Evolutionary conservation across 2,797 vertebrate species (phyloP).

Genomic region (Poecilia picta): DNA sequence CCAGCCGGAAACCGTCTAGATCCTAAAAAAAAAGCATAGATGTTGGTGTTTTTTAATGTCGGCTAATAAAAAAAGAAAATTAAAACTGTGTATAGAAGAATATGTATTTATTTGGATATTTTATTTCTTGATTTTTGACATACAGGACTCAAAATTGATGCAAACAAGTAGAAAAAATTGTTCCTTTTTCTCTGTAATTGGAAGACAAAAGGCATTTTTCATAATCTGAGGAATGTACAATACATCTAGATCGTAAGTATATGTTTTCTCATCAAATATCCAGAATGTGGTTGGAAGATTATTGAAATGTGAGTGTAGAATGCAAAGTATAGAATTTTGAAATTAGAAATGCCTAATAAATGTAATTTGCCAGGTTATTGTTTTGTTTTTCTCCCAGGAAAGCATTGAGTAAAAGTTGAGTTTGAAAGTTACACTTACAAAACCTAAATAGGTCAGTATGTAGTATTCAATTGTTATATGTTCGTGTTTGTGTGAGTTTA

Average conservation of each 20-base stretch:
- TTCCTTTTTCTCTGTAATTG: neutral
- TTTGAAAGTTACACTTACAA: neutral
- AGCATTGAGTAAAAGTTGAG: neutral
- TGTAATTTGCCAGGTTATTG: neutral
- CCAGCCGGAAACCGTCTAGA: neutral
- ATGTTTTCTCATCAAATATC: neutral
- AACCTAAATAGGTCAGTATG: neutral
- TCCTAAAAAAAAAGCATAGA: neutral
- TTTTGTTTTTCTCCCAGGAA: neutral
- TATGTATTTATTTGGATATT: neutral
- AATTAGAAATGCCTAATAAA: neutral
- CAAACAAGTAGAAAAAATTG: neutral
- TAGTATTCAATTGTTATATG: neutral
- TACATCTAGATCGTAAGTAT: neutral
- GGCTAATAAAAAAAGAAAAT: neutral
- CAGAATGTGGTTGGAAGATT: neutral
- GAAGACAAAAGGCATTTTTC: neutral
- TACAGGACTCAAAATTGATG: neutral
- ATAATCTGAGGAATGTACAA: neutral
- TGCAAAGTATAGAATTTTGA: neutral
- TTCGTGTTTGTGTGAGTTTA: neutral
- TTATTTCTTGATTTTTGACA: neutral
- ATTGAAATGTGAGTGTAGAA: neutral
- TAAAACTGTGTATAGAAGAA: neutral
- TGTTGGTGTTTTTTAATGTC: neutral